phyloP scores from a whole-genome alignment of 1,140 invertebrate species.

The Dreissena rostriformis region DNA sequence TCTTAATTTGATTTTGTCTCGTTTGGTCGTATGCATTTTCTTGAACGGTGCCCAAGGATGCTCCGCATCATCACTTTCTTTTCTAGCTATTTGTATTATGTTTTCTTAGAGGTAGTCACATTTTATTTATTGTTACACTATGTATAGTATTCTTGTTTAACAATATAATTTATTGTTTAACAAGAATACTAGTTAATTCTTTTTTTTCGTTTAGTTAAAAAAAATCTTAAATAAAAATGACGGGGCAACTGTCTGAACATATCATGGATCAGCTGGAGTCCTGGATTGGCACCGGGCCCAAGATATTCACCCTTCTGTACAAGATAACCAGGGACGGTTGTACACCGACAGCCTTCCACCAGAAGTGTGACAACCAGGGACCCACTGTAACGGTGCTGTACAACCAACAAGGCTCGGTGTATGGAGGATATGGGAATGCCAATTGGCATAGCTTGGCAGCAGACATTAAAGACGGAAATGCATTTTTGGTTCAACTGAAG shows the following conservation, averaged over 20 bases:
- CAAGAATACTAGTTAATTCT: too few species aligned
- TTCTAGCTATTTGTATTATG: too few species aligned
- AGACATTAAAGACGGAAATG: constrained; percentile 33
- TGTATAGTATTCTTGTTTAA: too few species aligned
- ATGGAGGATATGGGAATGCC: constrained; percentile 52
- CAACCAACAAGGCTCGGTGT: constrained; percentile 49
- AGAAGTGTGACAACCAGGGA: constrained; percentile 46
- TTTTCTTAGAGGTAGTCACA: too few species aligned
- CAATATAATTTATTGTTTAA: too few species aligned
- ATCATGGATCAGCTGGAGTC: constrained; percentile 15
- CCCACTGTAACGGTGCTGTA: constrained; percentile 55
- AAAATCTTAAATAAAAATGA: neutral
- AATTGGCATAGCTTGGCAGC: constrained; percentile 24
- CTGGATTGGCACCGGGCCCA: constrained; percentile 15
- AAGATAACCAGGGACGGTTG: constrained; percentile 47
- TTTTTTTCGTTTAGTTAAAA: too few species aligned
- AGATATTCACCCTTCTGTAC: constrained; percentile 52
- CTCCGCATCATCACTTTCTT: too few species aligned
- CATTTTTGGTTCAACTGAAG: constrained; percentile 57
- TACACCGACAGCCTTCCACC: constrained; percentile 42
- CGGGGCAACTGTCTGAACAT: neutral
- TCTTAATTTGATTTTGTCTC: too few species aligned
- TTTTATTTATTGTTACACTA: too few species aligned
- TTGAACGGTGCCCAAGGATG: too few species aligned
- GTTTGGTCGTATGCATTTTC: too few species aligned